Evolutionary conservation across 1,140 invertebrate genomes (phyloP).

Genomic region (Drosophila pruinosa): DNA sequence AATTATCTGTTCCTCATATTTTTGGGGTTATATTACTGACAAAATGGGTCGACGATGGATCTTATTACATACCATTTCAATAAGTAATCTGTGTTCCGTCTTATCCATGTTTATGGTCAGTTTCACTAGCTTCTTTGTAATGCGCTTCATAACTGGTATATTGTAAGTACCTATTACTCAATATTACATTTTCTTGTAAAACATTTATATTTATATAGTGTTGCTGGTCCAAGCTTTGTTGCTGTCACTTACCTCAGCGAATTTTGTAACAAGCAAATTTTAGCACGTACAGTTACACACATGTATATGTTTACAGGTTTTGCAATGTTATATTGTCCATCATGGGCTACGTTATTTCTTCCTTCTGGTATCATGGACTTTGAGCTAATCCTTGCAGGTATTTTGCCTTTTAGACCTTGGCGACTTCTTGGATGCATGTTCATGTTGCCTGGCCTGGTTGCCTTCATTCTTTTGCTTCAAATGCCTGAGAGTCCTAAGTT

Average conservation of each 20-base stretch:
- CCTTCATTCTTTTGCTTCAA: slow-evolving; percentile 43
- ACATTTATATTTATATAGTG: slow-evolving; percentile 19
- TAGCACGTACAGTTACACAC: slow-evolving; percentile 46
- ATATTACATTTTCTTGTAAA: too few species aligned
- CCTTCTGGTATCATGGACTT: slow-evolving; percentile 32
- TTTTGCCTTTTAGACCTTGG: slow-evolving; percentile 43
- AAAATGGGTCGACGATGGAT: slow-evolving; percentile 85
- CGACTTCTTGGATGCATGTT: slow-evolving; percentile 39
- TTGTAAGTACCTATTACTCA: slow-evolving; percentile 53
- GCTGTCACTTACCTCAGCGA: slow-evolving; percentile 60
- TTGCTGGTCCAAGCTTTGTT: slow-evolving; percentile 60
- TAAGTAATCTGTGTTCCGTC: slow-evolving; percentile 50
- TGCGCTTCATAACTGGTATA: slow-evolving; percentile 58
- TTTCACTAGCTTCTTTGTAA: slow-evolving; percentile 45
- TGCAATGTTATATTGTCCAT: slow-evolving; percentile 55
- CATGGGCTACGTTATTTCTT: slow-evolving; percentile 35
- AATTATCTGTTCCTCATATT: slow-evolving; percentile 84
- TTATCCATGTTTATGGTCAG: slow-evolving; percentile 57
- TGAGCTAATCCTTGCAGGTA: slow-evolving; percentile 18
- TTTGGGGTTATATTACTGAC: slow-evolving; percentile 89
- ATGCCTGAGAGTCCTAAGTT: slow-evolving; percentile 67
- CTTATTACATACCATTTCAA: slow-evolving; percentile 75
- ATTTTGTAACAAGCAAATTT: slow-evolving; percentile 53
- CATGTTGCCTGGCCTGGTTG: slow-evolving; percentile 50
- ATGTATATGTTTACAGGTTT: slow-evolving; percentile 68